These are phyloP conservation scores for Pollicipes pollicipes DNA, from an alignment of 1,140 invertebrate species.

Conservation along the genomic window DNA sequence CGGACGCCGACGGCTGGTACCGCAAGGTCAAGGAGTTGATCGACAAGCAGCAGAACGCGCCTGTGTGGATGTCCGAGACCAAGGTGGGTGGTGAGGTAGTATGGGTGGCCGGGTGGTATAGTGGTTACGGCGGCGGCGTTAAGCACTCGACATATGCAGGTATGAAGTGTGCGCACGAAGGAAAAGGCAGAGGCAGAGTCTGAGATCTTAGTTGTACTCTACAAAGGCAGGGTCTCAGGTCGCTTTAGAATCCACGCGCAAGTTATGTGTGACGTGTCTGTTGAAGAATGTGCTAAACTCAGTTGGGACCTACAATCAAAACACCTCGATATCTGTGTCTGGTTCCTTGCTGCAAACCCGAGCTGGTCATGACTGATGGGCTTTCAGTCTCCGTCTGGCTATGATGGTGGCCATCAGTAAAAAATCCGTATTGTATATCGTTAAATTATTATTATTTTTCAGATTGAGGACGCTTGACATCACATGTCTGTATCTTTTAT, in stretches of 20 bases:
- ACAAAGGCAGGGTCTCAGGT: too few species aligned
- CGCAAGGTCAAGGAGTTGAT: constrained; percentile 77
- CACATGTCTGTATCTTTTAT: not conserved
- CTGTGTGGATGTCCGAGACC: constrained; percentile 91
- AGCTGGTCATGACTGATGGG: too few species aligned
- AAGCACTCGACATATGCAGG: too few species aligned
- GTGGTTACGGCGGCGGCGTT: too few species aligned
- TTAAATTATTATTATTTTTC: too few species aligned
- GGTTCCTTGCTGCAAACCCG: not conserved
- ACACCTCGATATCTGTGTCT: not conserved
- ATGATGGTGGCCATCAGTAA: too few species aligned
- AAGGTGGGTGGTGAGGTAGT: constrained; percentile 42
- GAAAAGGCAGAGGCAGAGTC: not conserved
- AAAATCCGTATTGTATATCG: too few species aligned
- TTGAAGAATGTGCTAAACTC: not conserved
- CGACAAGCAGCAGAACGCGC: constrained; percentile 78
- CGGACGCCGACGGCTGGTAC: constrained; percentile 81
- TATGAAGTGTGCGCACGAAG: not conserved
- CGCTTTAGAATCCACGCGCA: too few species aligned
- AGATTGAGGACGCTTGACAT: too few species aligned
- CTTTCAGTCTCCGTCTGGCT: too few species aligned
- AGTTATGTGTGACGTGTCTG: too few species aligned
- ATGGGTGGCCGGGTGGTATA: too few species aligned
- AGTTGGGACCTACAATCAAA: not conserved
- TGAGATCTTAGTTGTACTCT: not conserved